Evolutionary conservation across 2,888 invertebrate genomes (phyloP).

Genomic region (Lagria hirta): DNA sequence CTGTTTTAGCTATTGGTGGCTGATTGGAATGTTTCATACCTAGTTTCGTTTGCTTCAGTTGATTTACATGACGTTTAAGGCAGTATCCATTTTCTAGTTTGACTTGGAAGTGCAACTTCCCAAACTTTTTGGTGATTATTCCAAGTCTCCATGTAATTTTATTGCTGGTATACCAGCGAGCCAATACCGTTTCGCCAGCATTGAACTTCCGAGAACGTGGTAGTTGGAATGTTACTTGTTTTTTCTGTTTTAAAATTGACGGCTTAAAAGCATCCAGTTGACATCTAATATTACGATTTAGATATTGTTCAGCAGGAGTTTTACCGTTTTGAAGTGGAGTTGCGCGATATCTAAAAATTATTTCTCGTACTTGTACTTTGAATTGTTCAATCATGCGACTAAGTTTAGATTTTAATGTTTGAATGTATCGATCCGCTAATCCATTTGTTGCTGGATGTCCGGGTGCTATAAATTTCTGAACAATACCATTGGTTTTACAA

Average conservation of each 20-base stretch:
- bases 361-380: too few species aligned
- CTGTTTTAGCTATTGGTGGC: too few species aligned
- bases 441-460: slow-evolving; percentile 22
- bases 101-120: slow-evolving; percentile 26
- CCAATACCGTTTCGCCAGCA: too few species aligned
- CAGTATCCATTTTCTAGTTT: slow-evolving; percentile 26
- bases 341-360: slow-evolving; percentile 1
- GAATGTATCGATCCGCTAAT: slow-evolving; percentile 18
- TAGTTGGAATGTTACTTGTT: too few species aligned
- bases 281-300: slow-evolving; percentile 1
- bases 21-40: too few species aligned
- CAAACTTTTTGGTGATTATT: slow-evolving; percentile 22
- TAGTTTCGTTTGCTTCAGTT: too few species aligned
- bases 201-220: too few species aligned
- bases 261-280: slow-evolving; percentile 2
- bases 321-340: neutral
- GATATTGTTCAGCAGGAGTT: slow-evolving; percentile 6
- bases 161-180: slow-evolving; percentile 1
- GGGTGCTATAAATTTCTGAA: slow-evolving; percentile 16
- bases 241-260: slow-evolving; percentile 1
- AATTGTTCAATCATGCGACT: too few species aligned
- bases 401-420: slow-evolving; percentile 7
- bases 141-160: slow-evolving; percentile 25
- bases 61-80: slow-evolving; percentile 25
- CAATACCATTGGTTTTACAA: slow-evolving; percentile 10